phyloP scores from a whole-genome alignment of 2,888 invertebrate species.

The Pediacus dermestoides region DNA sequence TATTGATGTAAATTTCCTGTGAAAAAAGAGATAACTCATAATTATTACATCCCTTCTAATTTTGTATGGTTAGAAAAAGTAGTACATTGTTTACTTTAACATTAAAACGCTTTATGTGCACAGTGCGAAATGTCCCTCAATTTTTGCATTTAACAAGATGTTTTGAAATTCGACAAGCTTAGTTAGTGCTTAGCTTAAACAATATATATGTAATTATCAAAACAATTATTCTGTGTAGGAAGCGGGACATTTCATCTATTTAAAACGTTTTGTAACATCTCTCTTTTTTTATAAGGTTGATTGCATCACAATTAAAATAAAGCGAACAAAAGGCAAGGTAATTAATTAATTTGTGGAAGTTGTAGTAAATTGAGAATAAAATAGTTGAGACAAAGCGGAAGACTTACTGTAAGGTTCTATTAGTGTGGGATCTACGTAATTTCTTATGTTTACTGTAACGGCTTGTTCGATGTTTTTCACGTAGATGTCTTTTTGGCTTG shows the following conservation, averaged over 20 bases:
- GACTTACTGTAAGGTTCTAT: constrained; percentile 29
- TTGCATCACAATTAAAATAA: constrained; percentile 9
- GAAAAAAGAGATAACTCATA: constrained; percentile 23
- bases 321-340: neutral
- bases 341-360: too few relatives aligned
- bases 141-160: constrained; percentile 14
- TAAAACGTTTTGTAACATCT: constrained; percentile 27
- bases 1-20: constrained; percentile 49
- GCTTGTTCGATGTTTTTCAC: constrained; percentile 82
- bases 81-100: constrained; percentile 15
- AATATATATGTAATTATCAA: constrained; percentile 29
- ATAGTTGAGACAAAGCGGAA: too few relatives aligned
- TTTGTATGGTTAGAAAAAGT: constrained; percentile 3
- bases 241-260: constrained; percentile 26
- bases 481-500: constrained; percentile 70
- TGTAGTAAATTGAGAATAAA: constrained; percentile 5
- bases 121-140: constrained; percentile 18
- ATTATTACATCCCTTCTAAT: neutral
- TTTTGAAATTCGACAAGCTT: constrained; percentile 25
- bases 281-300: constrained; percentile 15
- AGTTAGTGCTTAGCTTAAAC: constrained; percentile 23
- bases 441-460: constrained; percentile 77
- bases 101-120: constrained; percentile 16
- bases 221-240: constrained; percentile 28
- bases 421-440: constrained; percentile 59